These are phyloP conservation scores for Scolopax mira DNA, from an alignment of 2,113 vertebrate genomes.

Conservation along the genomic window DNA sequence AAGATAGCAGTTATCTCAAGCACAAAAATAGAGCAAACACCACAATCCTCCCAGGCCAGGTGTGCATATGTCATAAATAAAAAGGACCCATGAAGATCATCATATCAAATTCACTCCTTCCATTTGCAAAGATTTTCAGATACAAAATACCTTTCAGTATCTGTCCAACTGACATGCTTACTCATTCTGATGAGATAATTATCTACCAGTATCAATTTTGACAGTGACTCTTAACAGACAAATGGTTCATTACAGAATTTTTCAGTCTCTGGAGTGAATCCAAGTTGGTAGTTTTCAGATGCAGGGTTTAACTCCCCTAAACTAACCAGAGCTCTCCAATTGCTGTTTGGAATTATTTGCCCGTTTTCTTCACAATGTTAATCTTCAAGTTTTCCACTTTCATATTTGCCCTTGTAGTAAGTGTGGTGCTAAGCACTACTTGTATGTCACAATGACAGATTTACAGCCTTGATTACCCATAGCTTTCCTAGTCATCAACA, in stretches of 20 bases:
- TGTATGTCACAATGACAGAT: not conserved
- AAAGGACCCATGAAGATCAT: not conserved
- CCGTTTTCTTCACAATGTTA: not conserved
- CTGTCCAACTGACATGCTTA: not conserved
- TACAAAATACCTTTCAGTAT: not conserved
- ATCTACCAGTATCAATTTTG: not conserved
- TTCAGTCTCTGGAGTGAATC: not conserved
- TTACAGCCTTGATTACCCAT: slow-evolving; percentile 9
- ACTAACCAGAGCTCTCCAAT: not conserved
- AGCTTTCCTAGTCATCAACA: slow-evolving; percentile 24
- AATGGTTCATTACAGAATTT: not conserved
- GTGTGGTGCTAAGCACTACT: not conserved
- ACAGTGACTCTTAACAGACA: not conserved
- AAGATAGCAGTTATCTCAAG: not conserved
- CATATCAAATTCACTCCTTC: not conserved
- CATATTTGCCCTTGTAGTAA: not conserved
- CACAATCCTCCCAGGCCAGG: not conserved
- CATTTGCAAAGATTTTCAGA: not conserved
- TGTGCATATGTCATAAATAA: not conserved
- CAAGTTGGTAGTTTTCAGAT: not conserved
- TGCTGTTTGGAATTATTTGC: not conserved
- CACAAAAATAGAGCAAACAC: not conserved
- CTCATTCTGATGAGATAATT: slow-evolving; percentile 20
- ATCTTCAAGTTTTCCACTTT: not conserved
- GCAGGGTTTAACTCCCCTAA: not conserved